Conservation (phyloP, 2,113 vertebrate genomes). For the Pontoporia blainvillei region DNA sequence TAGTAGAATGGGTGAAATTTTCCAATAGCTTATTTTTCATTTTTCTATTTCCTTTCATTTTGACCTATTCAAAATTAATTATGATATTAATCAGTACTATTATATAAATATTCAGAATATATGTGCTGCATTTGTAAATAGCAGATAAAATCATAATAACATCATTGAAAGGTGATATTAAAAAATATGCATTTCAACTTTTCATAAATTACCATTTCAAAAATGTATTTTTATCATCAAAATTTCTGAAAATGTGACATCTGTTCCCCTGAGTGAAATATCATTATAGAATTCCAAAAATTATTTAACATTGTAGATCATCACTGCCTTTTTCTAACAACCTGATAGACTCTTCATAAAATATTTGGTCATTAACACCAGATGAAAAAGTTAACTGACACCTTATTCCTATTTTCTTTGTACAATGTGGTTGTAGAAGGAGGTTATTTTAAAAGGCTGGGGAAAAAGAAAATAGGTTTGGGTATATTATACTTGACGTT, state of each 20-base stretch:
- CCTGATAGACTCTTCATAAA: background rate
- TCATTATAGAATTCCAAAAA: background rate
- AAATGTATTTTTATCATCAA: background rate
- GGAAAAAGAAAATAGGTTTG: background rate
- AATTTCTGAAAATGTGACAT: constrained; percentile 11
- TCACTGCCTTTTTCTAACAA: background rate
- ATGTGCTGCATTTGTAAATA: background rate
- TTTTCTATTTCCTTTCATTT: background rate
- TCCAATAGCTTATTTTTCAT: background rate
- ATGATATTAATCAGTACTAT: background rate
- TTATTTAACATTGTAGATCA: background rate
- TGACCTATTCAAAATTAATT: background rate
- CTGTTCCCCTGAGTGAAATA: background rate
- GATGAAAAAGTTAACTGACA: background rate
- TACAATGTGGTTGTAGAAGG: background rate
- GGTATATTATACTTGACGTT: background rate
- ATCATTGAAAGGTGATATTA: background rate
- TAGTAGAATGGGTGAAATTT: background rate
- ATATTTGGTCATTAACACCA: background rate
- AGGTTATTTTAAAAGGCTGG: background rate
- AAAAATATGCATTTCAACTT: background rate
- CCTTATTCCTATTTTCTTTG: background rate
- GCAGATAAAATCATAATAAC: background rate
- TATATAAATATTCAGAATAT: background rate
- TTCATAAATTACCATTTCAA: background rate